Conservation (phyloP, 2,113 vertebrate genomes). For the Pelvicachromis taeniatus region DNA sequence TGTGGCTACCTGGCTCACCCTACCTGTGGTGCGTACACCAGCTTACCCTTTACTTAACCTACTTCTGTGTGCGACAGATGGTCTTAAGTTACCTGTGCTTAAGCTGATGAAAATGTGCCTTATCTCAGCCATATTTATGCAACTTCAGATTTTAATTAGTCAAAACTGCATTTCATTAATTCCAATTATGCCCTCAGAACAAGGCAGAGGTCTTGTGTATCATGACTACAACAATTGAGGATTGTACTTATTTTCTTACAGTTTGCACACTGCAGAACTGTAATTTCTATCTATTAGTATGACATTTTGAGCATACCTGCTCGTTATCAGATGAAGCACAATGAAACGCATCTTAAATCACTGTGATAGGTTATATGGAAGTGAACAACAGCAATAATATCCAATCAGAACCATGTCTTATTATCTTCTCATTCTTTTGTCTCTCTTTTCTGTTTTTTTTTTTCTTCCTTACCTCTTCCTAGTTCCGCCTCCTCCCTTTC, state of each 20-base stretch:
- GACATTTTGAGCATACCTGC: background rate
- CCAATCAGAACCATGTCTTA: background rate
- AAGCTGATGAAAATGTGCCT: background rate
- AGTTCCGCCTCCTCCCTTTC: background rate
- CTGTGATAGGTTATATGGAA: background rate
- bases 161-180: background rate
- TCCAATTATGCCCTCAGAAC: background rate
- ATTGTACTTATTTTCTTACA: background rate
- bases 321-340: background rate
- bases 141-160: background rate
- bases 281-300: background rate
- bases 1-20: conserved; percentile 93
- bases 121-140: background rate
- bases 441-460: background rate
- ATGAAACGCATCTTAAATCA: background rate
- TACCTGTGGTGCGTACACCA: conserved; percentile 86
- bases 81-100: background rate
- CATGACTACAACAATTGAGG: background rate
- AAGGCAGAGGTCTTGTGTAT: background rate
- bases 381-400: background rate
- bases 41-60: background rate
- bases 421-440: background rate
- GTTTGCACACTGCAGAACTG: background rate
- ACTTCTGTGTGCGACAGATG: background rate
- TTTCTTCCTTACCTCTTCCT: background rate